Base-by-base conservation (phyloP, 2,113 vertebrate genomes). In the Eleginops maclovinus region DNA sequence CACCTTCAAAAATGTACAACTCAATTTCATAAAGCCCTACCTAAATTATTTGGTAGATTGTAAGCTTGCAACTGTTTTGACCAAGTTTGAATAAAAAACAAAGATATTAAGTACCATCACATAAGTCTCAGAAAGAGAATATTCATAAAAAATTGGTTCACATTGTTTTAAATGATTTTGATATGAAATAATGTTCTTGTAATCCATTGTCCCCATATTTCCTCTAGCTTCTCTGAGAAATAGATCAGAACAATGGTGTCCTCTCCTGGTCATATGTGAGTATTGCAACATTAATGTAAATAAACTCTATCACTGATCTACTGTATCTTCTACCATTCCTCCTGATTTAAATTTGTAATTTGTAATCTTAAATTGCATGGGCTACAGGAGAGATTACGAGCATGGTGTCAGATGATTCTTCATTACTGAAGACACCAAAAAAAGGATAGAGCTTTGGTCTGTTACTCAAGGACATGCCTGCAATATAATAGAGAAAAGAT, bases 401-500 rank as follows among this genome's bases (percentile, higher is more conserved):
- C 17, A 5, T 9, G 11, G 24, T 13, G n/a, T 36, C 3, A 0
- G 8, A 46, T 44, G 4, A 17, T 7, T 1, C 6, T 6, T 17
- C 28, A 26, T 51, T 3, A 81, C 31, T 36, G 31, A 36, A 36
- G 7, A 0, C 0, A 15, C 63, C 71, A 64, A 87, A 82, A 40
- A 82, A 0, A 11, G 85, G 83, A 66, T 74, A 82, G 9, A 89
- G 0, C 64, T 86, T 89, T 13, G 54, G 9, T 66, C 51, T 72
- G 46, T 1, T 28, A 7, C 9, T 65, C 4, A 58, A 5, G 0
- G 40, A 13, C 36, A 3, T 0, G 0, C 75, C 63, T 3, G 28
- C 1, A 31, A 81, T 4, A 17, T n/a, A 44, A 3, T 62, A 53
- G 19, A 83, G 24, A 12, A 69, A 21, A 1, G 17, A 7, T 31